Base-by-base conservation (phyloP, 1,140 invertebrate species). In the Cydia fagiglandana region DNA sequence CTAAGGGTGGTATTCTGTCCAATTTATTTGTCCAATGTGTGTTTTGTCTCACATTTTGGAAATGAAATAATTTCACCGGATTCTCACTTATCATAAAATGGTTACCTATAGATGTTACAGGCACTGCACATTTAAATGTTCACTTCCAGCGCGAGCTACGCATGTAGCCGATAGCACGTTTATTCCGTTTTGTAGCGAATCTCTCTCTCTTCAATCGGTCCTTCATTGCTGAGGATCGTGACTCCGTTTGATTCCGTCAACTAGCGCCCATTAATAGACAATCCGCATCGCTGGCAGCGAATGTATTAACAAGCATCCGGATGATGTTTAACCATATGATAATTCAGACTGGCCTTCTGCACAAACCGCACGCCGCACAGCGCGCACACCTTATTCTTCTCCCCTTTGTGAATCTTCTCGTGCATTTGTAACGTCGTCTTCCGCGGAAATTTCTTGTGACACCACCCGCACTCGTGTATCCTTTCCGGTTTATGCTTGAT, bases 311-410 rank as follows among this genome's bases (percentile, higher is more conserved):
- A 61, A 4, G 61, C 50, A 50, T 73, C 79, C 1, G 73, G 75
- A 66, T 80, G 80, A 12, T 76, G 45, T 12, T 74, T 82, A 3
- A 13, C 73, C 76, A 80, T 75, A 20, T 82, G 81, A 73, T 77
- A 80, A 28, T 75, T 78, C 17, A 80, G 24, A 53, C 79, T 80
- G 17, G 75, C 76, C 15, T 74, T 75, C 61, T 80, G 81, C 13
- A 78, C 75, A 15, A 80, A 82, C 24, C 45, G 90, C 89, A 96
- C 96, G 2, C 95, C 95, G 82, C 96, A 97, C 15, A 96, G 94
- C 87, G 96, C 95, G 78, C 96, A 97, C 7, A 93, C 80, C 79
- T 94, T 96, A 1, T 96, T 95, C 80, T 96, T 96, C 75, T 95
- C 94, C 0, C 95, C 95, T 0, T 94, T 96, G 81, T 97, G 96